phyloP scores from a whole-genome alignment of 1,140 invertebrate species.

The Papilio machaon region DNA sequence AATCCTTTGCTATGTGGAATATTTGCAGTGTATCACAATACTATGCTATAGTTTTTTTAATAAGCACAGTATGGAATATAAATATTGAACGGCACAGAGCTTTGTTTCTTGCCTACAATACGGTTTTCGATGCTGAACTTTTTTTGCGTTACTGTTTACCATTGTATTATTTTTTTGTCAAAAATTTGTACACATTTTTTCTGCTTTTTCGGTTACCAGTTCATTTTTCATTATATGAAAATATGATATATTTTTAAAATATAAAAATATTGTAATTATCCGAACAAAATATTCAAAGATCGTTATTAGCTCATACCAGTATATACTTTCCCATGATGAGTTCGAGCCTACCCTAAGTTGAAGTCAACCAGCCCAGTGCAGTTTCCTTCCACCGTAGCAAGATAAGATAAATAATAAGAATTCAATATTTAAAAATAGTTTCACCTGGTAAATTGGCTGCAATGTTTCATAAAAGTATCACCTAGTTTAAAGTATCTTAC shows the following conservation, averaged over 20 bases:
- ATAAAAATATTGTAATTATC: not conserved
- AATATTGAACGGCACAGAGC: not conserved
- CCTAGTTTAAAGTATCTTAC: not conserved
- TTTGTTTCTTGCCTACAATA: constrained; percentile 1
- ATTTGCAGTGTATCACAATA: constrained; percentile 1
- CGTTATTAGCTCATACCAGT: no score
- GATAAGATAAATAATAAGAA: not conserved
- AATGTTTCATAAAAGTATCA: not conserved
- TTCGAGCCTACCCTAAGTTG: no score
- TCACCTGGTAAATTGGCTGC: not conserved
- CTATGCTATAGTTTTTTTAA: constrained; percentile 1
- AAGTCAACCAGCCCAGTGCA: not conserved
- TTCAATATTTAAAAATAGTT: not conserved
- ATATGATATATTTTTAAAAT: not conserved
- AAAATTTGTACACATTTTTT: constrained; percentile 7
- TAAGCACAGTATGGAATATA: not conserved
- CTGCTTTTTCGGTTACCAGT: not conserved
- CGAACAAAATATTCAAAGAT: not conserved
- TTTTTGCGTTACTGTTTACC: constrained; percentile 10
- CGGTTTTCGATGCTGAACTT: not conserved
- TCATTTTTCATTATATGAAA: not conserved
- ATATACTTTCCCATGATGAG: no score
- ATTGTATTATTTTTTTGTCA: constrained; percentile 15
- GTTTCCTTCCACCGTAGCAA: not conserved
- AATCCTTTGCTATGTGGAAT: constrained; percentile 5